Conservation (phyloP, 2,888 invertebrate genomes). For the Orthonevra nobilis region DNA sequence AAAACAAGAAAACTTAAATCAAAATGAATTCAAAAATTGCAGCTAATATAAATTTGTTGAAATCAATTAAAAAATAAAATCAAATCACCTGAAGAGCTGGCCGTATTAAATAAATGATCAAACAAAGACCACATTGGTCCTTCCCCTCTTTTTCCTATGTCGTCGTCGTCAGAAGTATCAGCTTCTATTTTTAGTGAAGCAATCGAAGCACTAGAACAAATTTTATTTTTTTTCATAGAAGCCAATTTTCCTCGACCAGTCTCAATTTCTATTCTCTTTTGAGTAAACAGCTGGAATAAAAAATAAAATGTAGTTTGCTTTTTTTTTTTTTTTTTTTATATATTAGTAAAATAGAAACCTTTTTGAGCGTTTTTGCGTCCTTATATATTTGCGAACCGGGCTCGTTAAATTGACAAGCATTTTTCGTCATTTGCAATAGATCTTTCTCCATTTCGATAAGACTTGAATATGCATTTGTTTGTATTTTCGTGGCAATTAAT, state of each 20-base stretch:
- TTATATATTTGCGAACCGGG: slow-evolving; percentile 98
- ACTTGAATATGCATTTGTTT: slow-evolving; percentile 88
- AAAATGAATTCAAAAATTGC: no score
- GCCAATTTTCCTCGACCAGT: slow-evolving; percentile 84
- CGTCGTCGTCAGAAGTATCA: slow-evolving; percentile 84
- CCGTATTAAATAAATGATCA: slow-evolving; percentile 87
- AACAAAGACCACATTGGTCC: slow-evolving; percentile 95
- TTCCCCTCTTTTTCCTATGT: slow-evolving; percentile 82
- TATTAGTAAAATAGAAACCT: slow-evolving; percentile 80
- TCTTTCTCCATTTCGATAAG: slow-evolving; percentile 94
- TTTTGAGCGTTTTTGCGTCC: slow-evolving; percentile 94
- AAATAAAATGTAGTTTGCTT: background rate
- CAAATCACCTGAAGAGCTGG: slow-evolving; percentile 81
- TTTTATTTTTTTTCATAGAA: slow-evolving; percentile 80
- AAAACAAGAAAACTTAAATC: no score
- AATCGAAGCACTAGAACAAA: slow-evolving; percentile 82
- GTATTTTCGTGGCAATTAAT: slow-evolving; percentile 94
- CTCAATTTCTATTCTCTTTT: slow-evolving; percentile 87
- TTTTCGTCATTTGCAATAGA: slow-evolving; percentile 93
- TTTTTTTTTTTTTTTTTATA: background rate
- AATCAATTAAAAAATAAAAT: no score
- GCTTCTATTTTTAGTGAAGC: slow-evolving; percentile 82
- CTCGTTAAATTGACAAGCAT: slow-evolving; percentile 97
- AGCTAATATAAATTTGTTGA: no score
- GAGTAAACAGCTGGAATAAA: slow-evolving; percentile 82